Conservation (phyloP, 2,888 invertebrate species). For the Cancer borealis region DNA sequence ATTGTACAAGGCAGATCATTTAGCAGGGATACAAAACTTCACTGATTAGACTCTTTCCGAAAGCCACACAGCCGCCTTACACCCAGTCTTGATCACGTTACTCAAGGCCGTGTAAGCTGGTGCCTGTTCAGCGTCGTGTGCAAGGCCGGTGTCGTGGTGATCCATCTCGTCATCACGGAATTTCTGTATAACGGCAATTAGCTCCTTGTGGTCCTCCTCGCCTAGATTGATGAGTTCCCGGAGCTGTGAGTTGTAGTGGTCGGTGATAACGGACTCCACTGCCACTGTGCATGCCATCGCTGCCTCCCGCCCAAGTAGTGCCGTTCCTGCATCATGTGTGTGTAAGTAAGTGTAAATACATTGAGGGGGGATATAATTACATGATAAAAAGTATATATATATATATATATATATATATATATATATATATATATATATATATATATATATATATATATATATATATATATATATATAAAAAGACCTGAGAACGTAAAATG, state of each 20-base stretch:
- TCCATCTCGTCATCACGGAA: constrained; percentile 98
- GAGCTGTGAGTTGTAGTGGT: constrained; percentile 98
- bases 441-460: no score
- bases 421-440: no score
- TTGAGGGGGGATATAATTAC: not conserved
- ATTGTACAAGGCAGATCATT: not conserved
- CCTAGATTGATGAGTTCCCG: constrained; percentile 86
- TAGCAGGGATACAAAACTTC: not conserved
- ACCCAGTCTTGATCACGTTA: constrained; percentile 92
- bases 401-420: no score
- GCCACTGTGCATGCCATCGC: constrained; percentile 99
- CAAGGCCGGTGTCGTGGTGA: constrained; percentile 96
- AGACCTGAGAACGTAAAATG: no score
- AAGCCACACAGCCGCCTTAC: constrained; percentile 94
- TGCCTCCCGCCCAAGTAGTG: constrained; percentile 95
- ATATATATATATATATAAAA: no score
- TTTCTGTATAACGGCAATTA: constrained; percentile 87
- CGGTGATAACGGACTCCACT: constrained; percentile 97
- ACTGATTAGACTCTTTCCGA: constrained; percentile 88
- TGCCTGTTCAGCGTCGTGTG: constrained; percentile 96
- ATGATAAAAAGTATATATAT: not conserved
- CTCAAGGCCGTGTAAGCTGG: constrained; percentile 93
- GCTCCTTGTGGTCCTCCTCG: constrained; percentile 77
- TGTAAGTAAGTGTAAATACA: not conserved
- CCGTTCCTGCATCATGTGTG: constrained; percentile 84